Evolutionary conservation across 1,140 invertebrate species (phyloP), one percentile per base, ranked within the genome.

Genomic region (Brachionus manjavacas): DNA sequence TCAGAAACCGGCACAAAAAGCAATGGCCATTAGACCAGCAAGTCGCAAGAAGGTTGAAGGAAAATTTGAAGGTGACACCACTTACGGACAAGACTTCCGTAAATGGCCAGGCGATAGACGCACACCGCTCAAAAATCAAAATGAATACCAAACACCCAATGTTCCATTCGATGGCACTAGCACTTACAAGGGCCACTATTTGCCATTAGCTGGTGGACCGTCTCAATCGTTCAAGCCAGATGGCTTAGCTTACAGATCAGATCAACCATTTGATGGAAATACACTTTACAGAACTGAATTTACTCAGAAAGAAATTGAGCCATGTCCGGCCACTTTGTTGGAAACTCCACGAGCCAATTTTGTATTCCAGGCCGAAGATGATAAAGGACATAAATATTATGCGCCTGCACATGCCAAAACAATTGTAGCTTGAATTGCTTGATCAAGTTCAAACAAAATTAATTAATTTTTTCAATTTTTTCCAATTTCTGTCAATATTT

Each of bases 281-380:
- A 90, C 89, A 0, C 88, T 89, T 86, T 90, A 90, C 86, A 84
- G 88, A 28, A 87, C 85, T 43, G 89, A 89, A 81, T 90, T 86
- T 86, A 87, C 86, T 8, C 86, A 85, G 12, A 90, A 90, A 85
- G 68, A 86, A 60, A 70, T 86, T 7, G 86, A 85, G 25, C 85
- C 86, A 4, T 90, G 89, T 86, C 88, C 88, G 11, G 88, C 87
- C 6, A 84, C 87, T 20, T 64, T 88, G 25, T 49, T 89, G 20
- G 86, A 89, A 20, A 87, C 86, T 1, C 31, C 35, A 25, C n/a
- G 25, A 25, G 79, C 87, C 8, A 60, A 66, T 2, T 89, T 86
- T 86, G 70, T 85, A n/a, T 86, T 78, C 52, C 39, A 85, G 6
- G 85, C 86, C n/a, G 86, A 88, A 68, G 72, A 86, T 14, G 84